Base-by-base conservation (phyloP, 2,113 vertebrate species). In the Sapajus apella region DNA sequence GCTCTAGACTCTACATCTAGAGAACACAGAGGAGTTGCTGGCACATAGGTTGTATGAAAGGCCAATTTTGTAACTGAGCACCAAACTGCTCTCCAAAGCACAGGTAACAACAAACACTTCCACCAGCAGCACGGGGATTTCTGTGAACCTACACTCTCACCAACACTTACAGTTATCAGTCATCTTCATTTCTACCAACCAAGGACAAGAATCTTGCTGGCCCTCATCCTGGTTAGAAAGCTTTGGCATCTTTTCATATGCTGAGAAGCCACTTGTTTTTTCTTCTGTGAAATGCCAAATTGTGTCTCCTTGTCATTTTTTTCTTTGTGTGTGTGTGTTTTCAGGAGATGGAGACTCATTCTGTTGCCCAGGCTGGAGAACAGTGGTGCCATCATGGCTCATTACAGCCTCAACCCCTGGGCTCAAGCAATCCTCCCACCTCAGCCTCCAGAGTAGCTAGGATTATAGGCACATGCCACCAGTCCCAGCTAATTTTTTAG, bases 11-110 rank as follows among this genome's bases (percentile, higher is more conserved):
- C 30, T 6, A 11, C n/a, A 1, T 13, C 56, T 14, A 6, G 40
- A 6, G 55, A 10, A 21, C 5, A 14, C 35, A 37, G 52, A 85
- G 66, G 7, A n/a, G 27, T 0, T 1, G 50, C 16, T 3, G 27
- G 52, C 16, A 1, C 5, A 8, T 8, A 47, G 32, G 64, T 1
- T 68, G n/a, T 1, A 30, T 4, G 25, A 18, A 7, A 1, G 18
- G 17, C 52, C 80, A 56, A 21, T 1, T 18, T 27, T 21, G 20
- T 11, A n/a, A 43, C 37, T 40, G 1, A 25, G 23, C 8, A 11
- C 58, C 58, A 18, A 2, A 25, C 35, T 20, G 16, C 55, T 35
- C 43, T 58, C 55, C 25, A 40, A n/a, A 40, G 75, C 81, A 52
- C 8, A 86, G 14, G 32, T 37, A 50, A 30, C 45, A 50, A 25